Evolutionary conservation across 2,113 vertebrate genomes (phyloP), one percentile per base, ranked within the genome.

Genomic region (Eptesicus fuscus): DNA sequence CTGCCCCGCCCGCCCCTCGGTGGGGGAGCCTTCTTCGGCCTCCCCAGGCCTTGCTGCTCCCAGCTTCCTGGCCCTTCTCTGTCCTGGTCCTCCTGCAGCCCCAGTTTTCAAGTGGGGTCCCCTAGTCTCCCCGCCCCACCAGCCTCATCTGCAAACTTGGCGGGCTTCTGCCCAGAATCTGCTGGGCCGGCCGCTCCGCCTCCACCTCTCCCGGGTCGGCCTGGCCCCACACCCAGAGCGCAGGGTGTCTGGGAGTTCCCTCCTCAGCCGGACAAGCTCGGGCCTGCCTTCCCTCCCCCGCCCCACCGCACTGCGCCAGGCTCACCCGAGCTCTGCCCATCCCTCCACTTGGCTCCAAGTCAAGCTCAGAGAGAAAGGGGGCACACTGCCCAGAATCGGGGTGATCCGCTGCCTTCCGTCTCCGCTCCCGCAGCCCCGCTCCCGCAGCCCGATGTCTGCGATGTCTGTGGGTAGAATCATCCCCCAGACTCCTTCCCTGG

Each of bases 1-100:
- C 2, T 8, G 0, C 4, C 10, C n/a, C 6, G n/a, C 30, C 42
- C 70, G 18, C 47, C 7, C 37, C 17, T 59, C 2, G 1, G 9
- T 32, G 9, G 2, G 11, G 17, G 9, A 25, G 0, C 32, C 42
- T 37, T 73, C 56, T 28, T 42, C 14, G 63, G 18, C 18, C 28
- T 35, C 23, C 10, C 28, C 35, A 20, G 53, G 16, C 25, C 16
- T 42, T 11, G 32, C 12, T 16, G 37, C 30, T 32, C 30, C 56
- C 30, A 8, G 7, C 5, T 30, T 71, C 6, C 42, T 10, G 25
- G 25, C 3, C 59, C 42, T 59, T 40, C 20, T 17, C 12, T 44
- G 7, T n/a, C 49, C 37, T 16, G 1, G 14, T 23, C 37, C n/a
- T 30, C 37, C n/a, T 0, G 7, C 28, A 17, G 23, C 61, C 49